phyloP scores from a whole-genome alignment of 2,113 vertebrate genomes.

The Callopanchax toddi region DNA sequence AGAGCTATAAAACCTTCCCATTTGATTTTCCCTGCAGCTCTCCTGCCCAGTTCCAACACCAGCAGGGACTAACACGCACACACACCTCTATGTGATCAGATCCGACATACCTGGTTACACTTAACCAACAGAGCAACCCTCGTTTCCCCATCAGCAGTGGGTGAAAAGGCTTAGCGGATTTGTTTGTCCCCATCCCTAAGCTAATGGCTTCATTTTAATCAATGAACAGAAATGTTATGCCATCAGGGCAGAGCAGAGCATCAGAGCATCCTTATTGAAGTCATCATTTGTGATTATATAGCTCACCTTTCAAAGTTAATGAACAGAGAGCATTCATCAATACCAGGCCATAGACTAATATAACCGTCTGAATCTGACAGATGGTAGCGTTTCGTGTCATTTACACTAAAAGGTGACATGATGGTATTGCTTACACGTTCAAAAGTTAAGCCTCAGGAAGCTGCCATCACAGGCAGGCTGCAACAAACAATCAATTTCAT shows the following conservation, averaged over 20 bases:
- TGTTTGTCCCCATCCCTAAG: constrained; percentile 32
- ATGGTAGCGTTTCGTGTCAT: constrained; percentile 49
- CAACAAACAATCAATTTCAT: no score
- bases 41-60: constrained; percentile 39
- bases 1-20: constrained; percentile 56
- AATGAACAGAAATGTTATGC: constrained; percentile 15
- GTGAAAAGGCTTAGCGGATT: constrained; percentile 22
- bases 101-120: constrained; percentile 30
- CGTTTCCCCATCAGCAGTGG: constrained; percentile 25
- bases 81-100: no score
- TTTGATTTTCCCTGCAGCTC: constrained; percentile 52
- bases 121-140: constrained; percentile 6
- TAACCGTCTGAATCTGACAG: constrained; percentile 14
- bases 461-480: neutral
- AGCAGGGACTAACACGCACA: constrained; percentile 41
- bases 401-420: constrained; percentile 23
- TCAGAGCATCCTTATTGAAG: constrained; percentile 10
- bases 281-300: constrained; percentile 27
- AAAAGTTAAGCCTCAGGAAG: constrained; percentile 2
- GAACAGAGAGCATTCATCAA: constrained; percentile 24
- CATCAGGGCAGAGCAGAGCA: constrained; percentile 1
- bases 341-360: constrained; percentile 6
- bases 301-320: constrained; percentile 51
- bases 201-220: constrained; percentile 39
- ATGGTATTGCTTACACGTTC: neutral